Evolutionary conservation across 2,797 vertebrate species (phyloP).

Genomic region (Lemur catta): DNA sequence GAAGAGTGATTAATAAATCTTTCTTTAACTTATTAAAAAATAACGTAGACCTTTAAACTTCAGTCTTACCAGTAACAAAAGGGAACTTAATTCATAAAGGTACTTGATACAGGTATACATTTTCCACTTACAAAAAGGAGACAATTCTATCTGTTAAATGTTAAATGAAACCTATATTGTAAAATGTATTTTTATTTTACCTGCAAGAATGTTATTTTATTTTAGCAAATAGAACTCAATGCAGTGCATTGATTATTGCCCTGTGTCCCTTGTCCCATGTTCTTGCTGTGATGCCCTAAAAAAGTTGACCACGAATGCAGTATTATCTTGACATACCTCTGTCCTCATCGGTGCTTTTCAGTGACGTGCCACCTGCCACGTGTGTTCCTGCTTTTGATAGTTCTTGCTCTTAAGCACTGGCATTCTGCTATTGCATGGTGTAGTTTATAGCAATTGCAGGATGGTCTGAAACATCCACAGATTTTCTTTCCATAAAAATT

Average conservation of each 20-base stretch:
- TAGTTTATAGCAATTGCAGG: slow-evolving; percentile 58
- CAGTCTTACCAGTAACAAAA: slow-evolving; percentile 77
- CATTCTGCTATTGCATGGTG: slow-evolving; percentile 35
- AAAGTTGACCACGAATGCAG: slow-evolving; percentile 80
- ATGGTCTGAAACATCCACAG: slow-evolving; percentile 41
- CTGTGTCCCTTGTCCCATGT: slow-evolving; percentile 75
- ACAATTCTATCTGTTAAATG: slow-evolving; percentile 85
- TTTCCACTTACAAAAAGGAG: slow-evolving; percentile 82
- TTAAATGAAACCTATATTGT: slow-evolving; percentile 86
- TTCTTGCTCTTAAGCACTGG: slow-evolving; percentile 63
- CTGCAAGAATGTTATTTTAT: slow-evolving; percentile 86
- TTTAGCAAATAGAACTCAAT: slow-evolving; percentile 85
- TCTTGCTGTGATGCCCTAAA: slow-evolving; percentile 81
- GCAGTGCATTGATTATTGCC: slow-evolving; percentile 86
- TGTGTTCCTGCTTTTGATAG: slow-evolving; percentile 70
- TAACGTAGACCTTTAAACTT: slow-evolving; percentile 67
- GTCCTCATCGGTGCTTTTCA: slow-evolving; percentile 68
- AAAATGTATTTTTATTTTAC: slow-evolving; percentile 86
- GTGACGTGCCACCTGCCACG: slow-evolving; percentile 57
- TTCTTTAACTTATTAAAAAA: slow-evolving; percentile 85
- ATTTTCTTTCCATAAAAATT: slow-evolving; percentile 61
- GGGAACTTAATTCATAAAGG: slow-evolving; percentile 82
- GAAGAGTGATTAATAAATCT: slow-evolving; percentile 80
- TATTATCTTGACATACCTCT: slow-evolving; percentile 85
- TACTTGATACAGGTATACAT: slow-evolving; percentile 81